A percentile compares a stretch with the other conserved stretches of the same genome.
phyloP scores from a whole-genome alignment of 2,113 vertebrate genomes.

The Cynopterus brachyotis region DNA sequence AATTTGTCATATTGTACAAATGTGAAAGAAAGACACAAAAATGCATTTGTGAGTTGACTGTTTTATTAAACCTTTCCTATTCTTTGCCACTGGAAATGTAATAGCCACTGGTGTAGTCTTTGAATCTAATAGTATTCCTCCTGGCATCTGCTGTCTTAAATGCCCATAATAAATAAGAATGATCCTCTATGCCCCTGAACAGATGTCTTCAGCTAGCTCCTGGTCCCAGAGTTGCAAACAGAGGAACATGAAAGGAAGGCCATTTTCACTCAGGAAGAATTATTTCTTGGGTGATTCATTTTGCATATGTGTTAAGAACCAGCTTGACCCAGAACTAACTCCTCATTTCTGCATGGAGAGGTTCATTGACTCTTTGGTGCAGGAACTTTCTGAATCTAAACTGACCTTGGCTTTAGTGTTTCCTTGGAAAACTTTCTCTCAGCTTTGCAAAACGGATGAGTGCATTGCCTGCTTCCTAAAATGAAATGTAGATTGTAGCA shows the following conservation, averaged over 20 bases:
- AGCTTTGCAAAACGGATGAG: background rate
- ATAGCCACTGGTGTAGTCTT: background rate
- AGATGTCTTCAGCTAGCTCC: background rate
- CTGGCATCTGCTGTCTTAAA: background rate
- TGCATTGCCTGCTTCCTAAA: background rate
- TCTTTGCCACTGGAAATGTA: background rate
- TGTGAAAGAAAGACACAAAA: background rate
- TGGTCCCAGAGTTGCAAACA: background rate
- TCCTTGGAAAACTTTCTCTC: background rate
- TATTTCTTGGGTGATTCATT: background rate
- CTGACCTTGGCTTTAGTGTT: background rate
- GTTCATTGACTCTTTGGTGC: background rate
- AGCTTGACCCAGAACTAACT: background rate
- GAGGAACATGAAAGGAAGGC: background rate
- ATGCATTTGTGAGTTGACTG: background rate
- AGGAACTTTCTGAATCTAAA: slow-evolving; percentile 22
- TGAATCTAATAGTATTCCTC: background rate
- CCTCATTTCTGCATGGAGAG: background rate
- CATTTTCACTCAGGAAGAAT: background rate
- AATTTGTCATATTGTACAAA: background rate
- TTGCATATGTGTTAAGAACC: background rate
- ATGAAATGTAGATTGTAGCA: background rate
- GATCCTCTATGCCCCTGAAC: background rate
- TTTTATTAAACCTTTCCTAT: background rate
- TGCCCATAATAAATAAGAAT: background rate